Evolutionary conservation across 1,140 invertebrate species (phyloP).

Genomic region (Drosophila kepulauana): DNA sequence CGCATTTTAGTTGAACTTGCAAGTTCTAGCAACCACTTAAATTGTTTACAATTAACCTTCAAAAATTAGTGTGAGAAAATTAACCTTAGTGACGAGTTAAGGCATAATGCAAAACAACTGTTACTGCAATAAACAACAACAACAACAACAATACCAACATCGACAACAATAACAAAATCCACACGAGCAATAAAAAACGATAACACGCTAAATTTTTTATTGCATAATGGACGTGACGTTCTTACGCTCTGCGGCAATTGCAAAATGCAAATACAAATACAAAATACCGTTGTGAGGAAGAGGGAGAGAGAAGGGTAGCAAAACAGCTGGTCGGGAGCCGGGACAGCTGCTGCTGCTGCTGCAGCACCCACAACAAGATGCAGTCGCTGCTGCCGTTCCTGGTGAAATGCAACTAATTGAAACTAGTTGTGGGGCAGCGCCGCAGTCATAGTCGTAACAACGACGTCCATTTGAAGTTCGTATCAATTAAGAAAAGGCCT

Average conservation of each 20-base stretch:
- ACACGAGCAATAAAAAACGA: slow-evolving; percentile 52
- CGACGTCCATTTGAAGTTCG: slow-evolving; percentile 74
- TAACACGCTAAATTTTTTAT: slow-evolving; percentile 74
- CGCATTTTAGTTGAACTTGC: slow-evolving; percentile 14
- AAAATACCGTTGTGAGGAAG: slow-evolving; percentile 56
- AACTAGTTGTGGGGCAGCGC: slow-evolving; percentile 47
- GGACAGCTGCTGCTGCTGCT: slow-evolving; percentile 25
- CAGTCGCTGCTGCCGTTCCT: slow-evolving; percentile 17
- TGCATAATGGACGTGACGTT: slow-evolving; percentile 64
- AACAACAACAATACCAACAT: slow-evolving; percentile 37
- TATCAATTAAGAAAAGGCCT: slow-evolving; percentile 78
- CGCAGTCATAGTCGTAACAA: slow-evolving; percentile 17
- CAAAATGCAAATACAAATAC: slow-evolving; percentile 40
- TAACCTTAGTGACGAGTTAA: slow-evolving; percentile 75
- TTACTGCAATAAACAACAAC: slow-evolving; percentile 38
- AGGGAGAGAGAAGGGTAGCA: slow-evolving; percentile 6
- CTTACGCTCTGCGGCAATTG: slow-evolving; percentile 48
- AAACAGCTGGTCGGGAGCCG: slow-evolving; percentile 57
- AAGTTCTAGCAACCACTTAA: slow-evolving; percentile 26
- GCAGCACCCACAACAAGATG: slow-evolving; percentile 28
- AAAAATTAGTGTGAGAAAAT: slow-evolving; percentile 77
- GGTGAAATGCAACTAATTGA: slow-evolving; percentile 75
- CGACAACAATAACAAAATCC: slow-evolving; percentile 25
- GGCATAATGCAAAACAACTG: slow-evolving; percentile 50
- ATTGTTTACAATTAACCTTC: slow-evolving; percentile 71